Evolutionary conservation across 2,797 vertebrate genomes (phyloP).

Genomic region (Ambastaia sidthimunki): DNA sequence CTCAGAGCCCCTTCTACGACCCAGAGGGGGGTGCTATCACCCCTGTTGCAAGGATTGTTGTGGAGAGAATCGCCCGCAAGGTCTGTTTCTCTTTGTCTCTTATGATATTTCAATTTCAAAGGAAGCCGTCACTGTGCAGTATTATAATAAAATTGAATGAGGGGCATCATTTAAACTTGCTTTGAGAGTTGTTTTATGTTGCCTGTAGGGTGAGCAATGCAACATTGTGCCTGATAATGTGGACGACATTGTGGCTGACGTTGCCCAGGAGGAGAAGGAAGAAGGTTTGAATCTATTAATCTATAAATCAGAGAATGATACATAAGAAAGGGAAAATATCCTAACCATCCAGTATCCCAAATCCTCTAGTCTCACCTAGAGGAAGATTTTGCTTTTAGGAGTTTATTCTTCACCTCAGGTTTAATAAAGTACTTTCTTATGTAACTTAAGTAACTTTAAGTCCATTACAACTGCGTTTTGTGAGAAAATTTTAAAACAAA

Average conservation of each 20-base stretch:
- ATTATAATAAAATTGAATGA: not conserved
- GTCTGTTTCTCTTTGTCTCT: slow-evolving; percentile 67
- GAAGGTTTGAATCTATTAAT: slow-evolving; percentile 82
- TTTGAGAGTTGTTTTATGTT: slow-evolving; percentile 51
- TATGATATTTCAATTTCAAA: not conserved
- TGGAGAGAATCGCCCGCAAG: slow-evolving; percentile 98
- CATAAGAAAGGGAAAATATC: not conserved
- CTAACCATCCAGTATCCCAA: not conserved
- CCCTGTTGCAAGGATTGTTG: slow-evolving; percentile 89
- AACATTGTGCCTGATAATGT: slow-evolving; percentile 97
- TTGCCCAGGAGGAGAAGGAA: slow-evolving; percentile 96
- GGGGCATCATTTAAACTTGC: not conserved
- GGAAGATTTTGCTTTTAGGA: no score
- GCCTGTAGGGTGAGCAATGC: slow-evolving; percentile 93
- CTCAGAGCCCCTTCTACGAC: slow-evolving; percentile 97
- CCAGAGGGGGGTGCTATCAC: slow-evolving; percentile 96
- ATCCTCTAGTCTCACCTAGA: not conserved
- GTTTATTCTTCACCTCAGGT: no score
- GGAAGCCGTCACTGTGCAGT: not conserved
- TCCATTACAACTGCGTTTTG: no score
- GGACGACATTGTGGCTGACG: slow-evolving; percentile 96
- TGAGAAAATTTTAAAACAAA: no score
- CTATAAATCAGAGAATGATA: not conserved
- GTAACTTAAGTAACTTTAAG: no score
- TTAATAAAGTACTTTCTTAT: no score